Evolutionary conservation across 2,888 invertebrate species (phyloP), one percentile per base, ranked within the genome.

Genomic region (Luperina testacea): DNA sequence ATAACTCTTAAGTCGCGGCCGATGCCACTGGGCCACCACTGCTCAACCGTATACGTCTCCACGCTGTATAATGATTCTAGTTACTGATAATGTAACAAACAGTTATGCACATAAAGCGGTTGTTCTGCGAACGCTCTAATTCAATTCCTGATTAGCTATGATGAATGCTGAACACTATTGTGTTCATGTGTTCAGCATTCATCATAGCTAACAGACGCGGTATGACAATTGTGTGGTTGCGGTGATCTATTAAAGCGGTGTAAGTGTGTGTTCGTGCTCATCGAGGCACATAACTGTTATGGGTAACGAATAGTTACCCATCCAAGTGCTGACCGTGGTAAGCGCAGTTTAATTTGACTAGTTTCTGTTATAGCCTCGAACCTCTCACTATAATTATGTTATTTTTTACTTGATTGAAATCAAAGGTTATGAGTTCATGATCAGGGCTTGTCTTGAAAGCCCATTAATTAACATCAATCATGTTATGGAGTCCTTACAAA

Each of bases 401-500:
- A 38, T 42, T 67, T 20, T 59, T 24, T 1, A 15, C 1, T 11
- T 13, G 17, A 63, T 17, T 17, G 27, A n/a, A 79, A 64, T 32
- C 24, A 13, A 45, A 15, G 42, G n/a, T 15, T 27, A 42, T 32
- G 51, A 53, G 45, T 61, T 4, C 48, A 15, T 51, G 6, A 45
- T 7, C 15, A 15, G 24, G 13, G 11, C 57, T 83, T 42, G 51
- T 59, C 70, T 65, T 59, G 45, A 77, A 70, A 59, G 64, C 45
- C 51, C 65, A 70, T 65, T 80, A 45, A 65, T 77, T 20, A 77
- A 59, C 65, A 65, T 81, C 77, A 51, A 83, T 83, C 70, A 83
- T 59, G 20, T 24, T 1, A 65, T 45, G 61, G 61, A 61, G 27
- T 65, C 57, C 38, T 48, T 24, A 64, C 15, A 9, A 32, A 45